Evolutionary conservation across 2,113 vertebrate genomes (phyloP), one percentile per base, ranked within the genome.

Genomic region (Psettodes erumei): DNA sequence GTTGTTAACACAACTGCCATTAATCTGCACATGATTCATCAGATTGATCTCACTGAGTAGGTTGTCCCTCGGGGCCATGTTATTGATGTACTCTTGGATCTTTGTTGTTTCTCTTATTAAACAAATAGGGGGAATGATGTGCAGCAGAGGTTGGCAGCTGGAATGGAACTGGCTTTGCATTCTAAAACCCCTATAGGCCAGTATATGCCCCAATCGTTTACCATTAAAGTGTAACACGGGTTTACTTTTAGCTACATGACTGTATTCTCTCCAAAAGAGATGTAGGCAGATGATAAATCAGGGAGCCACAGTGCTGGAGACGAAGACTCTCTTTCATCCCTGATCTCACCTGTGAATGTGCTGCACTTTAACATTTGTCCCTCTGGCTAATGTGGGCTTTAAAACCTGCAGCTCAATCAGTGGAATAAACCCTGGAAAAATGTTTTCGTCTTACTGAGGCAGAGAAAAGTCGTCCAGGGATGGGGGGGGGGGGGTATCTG

Each of bases 21-120:
- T 91, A 90, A 91, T 91, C 90, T 82, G 77, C 74, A 62, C 53
- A 75, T 91, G 91, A 91, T 88, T 87, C 77, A 79, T 54, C 67
- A 60, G 35, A n/a, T n/a, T n/a, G n/a, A n/a, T n/a, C n/a, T n/a
- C n/a, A n/a, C n/a, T n/a, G n/a, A n/a, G n/a, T n/a, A n/a, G n/a
- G n/a, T n/a, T n/a, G n/a, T n/a, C n/a, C n/a, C n/a, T n/a, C n/a
- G n/a, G n/a, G n/a, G n/a, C n/a, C n/a, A n/a, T n/a, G n/a, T n/a
- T n/a, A n/a, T n/a, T n/a, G n/a, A n/a, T n/a, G n/a, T n/a, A n/a
- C n/a, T n/a, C n/a, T n/a, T n/a, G n/a, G n/a, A n/a, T n/a, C n/a
- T n/a, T n/a, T n/a, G n/a, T n/a, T n/a, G n/a, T n/a, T n/a, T n/a
- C n/a, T n/a, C n/a, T n/a, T n/a, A n/a, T n/a, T n/a, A n/a, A n/a